Percentiles rank a stretch among this genome's conserved stretches.
Conservation (phyloP, 2,797 vertebrate genomes). For the Leuciscus waleckii region DNA sequence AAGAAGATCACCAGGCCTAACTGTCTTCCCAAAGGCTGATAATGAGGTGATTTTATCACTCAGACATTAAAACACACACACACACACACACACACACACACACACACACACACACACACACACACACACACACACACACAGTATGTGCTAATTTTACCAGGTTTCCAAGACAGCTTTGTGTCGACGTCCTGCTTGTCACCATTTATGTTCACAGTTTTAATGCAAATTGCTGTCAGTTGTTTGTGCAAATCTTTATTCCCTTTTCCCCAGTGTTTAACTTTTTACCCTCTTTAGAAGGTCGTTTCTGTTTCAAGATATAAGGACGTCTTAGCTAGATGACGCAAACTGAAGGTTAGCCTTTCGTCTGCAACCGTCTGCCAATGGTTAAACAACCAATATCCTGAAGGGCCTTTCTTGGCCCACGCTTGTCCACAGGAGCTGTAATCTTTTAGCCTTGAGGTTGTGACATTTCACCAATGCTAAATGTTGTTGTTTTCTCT, state of each 20-base stretch:
- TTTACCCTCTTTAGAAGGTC: slow-evolving; percentile 2
- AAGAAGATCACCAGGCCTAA: neutral
- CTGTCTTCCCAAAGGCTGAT: neutral
- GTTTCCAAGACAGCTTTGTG: neutral
- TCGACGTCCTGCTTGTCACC: neutral
- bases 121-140: neutral
- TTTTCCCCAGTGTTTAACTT: neutral
- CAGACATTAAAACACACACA: too few species aligned
- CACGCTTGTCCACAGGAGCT: slow-evolving; percentile 55
- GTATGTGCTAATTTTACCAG: neutral
- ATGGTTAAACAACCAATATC: slow-evolving; percentile 71
- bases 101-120: too few species aligned
- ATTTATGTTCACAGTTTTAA: neutral
- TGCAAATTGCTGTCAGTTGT: neutral
- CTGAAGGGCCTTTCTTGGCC: slow-evolving; percentile 57
- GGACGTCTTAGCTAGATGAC: neutral
- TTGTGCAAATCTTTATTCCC: neutral
- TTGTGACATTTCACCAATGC: slow-evolving; percentile 63
- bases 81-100: too few species aligned
- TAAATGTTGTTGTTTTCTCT: slow-evolving; percentile 70
- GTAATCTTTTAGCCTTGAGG: slow-evolving; percentile 67
- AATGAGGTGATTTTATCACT: neutral
- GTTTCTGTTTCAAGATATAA: neutral
- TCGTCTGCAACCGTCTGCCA: slow-evolving; percentile 57
- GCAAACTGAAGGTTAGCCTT: slow-evolving; percentile 33